phyloP scores from a whole-genome alignment of 2,888 invertebrate species.

The Parascotia fuliginaria region DNA sequence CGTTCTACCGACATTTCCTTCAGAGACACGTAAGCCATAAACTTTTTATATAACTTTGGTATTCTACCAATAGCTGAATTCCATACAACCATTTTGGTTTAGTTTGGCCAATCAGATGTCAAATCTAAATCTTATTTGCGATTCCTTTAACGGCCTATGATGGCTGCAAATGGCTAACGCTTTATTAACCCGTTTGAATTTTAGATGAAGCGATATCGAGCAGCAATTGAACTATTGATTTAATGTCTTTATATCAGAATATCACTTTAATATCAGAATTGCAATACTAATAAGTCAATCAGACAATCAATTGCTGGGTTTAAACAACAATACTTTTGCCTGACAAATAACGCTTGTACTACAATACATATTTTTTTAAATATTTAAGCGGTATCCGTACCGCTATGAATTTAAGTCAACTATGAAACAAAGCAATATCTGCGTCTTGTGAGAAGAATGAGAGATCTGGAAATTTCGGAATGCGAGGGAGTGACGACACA shows the following conservation, averaged over 20 bases:
- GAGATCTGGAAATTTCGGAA: no score
- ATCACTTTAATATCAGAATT: background rate
- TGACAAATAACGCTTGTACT: no score
- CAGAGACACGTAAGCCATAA: slow-evolving; percentile 21
- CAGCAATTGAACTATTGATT: no score
- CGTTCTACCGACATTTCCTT: background rate
- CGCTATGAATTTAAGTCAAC: no score
- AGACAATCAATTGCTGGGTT: no score
- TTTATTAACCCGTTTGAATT: slow-evolving; percentile 36
- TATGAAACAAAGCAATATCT: no score
- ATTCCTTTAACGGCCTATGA: slow-evolving; percentile 31
- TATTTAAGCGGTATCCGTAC: no score
- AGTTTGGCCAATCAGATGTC: slow-evolving; percentile 18
- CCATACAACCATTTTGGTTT: background rate
- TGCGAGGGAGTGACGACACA: no score
- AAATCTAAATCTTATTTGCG: slow-evolving; percentile 42
- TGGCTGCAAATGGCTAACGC: slow-evolving; percentile 30
- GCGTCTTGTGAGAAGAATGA: no score
- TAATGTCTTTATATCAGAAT: no score
- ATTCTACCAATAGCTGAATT: slow-evolving; percentile 6
- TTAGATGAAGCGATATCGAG: slow-evolving; percentile 8
- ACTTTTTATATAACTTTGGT: slow-evolving; percentile 18
- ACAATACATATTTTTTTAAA: no score
- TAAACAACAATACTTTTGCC: no score
- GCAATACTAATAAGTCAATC: background rate